A percentile compares a stretch with the other conserved stretches of the same genome.
Conservation (phyloP, 2,113 vertebrate genomes). For the Pogonocichla stellata region DNA sequence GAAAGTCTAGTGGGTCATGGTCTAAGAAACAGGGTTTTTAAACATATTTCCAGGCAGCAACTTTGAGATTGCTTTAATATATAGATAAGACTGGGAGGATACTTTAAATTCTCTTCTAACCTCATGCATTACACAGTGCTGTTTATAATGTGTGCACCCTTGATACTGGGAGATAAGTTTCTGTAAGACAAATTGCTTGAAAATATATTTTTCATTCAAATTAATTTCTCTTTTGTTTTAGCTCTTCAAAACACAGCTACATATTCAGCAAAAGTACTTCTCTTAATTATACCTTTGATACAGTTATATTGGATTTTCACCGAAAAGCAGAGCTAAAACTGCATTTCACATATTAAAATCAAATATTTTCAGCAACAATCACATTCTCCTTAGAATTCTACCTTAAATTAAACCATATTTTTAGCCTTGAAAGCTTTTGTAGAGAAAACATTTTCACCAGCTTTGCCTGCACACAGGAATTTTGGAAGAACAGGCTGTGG, state of each 20-base stretch:
- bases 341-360: not conserved
- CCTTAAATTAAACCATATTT: constrained; percentile 3
- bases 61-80: not conserved
- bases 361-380: not conserved
- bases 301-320: not conserved
- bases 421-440: constrained; percentile 2
- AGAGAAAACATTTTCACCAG: not conserved
- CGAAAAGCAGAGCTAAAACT: not conserved
- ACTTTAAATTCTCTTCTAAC: not conserved
- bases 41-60: not conserved
- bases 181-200: not conserved
- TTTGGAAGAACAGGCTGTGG: not conserved
- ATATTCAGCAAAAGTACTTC: not conserved
- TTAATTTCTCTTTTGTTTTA: not conserved
- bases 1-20: not conserved
- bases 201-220: not conserved
- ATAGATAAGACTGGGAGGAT: not conserved
- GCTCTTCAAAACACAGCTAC: not conserved
- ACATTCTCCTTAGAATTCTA: not conserved
- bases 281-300: not conserved
- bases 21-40: not conserved
- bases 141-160: not conserved
- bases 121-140: not conserved
- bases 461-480: not conserved
- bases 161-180: not conserved